Evolutionary conservation across 2,113 vertebrate species (phyloP).

Genomic region (Oncorhynchus gorbuscha): DNA sequence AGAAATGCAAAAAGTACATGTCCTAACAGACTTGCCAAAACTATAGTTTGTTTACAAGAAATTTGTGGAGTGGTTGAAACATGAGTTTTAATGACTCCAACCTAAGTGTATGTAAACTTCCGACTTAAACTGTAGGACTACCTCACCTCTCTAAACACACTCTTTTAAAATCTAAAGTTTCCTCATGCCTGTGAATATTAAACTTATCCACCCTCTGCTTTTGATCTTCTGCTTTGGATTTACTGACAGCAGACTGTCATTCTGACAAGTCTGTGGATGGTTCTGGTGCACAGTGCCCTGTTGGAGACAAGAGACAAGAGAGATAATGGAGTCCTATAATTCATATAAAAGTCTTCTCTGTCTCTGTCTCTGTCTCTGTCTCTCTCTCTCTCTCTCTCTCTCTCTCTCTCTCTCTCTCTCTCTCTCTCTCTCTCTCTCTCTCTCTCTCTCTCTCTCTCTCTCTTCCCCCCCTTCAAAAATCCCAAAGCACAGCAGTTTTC

Average conservation of each 20-base stretch:
- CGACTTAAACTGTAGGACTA: background rate
- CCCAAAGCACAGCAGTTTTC: constrained; percentile 23
- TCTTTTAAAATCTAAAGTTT: background rate
- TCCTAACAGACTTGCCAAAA: no score
- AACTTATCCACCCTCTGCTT: background rate
- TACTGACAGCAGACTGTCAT: constrained; percentile 37
- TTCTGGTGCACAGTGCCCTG: background rate
- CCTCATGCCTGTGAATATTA: background rate
- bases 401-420: no score
- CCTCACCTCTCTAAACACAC: background rate
- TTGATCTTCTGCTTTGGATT: background rate
- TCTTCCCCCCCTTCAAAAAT: no score
- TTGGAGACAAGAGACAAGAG: background rate
- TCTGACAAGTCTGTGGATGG: background rate
- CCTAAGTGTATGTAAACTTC: no score
- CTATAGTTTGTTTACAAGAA: no score
- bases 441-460: no score
- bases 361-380: no score
- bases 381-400: no score
- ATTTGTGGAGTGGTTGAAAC: no score
- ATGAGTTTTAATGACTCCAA: no score
- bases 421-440: no score
- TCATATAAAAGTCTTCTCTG: background rate
- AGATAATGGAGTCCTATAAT: constrained; percentile 4
- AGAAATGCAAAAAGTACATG: no score